Evolutionary conservation across 2,797 vertebrate species (phyloP), one percentile per base, ranked within the genome.

Genomic region (Hephaestus fuliginosus): DNA sequence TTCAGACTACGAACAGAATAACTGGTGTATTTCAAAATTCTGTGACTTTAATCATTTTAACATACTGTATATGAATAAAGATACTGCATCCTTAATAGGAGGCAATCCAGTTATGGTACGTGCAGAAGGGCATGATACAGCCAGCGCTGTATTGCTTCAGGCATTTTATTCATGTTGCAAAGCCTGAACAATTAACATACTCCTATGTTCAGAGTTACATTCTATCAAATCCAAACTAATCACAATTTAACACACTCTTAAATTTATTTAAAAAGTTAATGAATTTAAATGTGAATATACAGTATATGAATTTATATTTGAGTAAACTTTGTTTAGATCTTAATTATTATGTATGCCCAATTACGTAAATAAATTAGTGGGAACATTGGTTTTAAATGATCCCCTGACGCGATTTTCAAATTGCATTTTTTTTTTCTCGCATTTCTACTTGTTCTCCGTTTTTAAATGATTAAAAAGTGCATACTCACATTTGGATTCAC

Each of bases 31-130:
- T 55, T 61, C 8, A 49, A 48, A 61, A 65, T 39, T 17, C 2
- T 66, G 56, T 73, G 68, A 64, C 51, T 69, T 80, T 43, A 63
- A 74, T 76, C 25, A 62, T 12, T 46, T 5, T 30, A 41, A 58
- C 36, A 22, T 44, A 20, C 18, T 20, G 53, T n/a, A 48, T 28
- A 25, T 57, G 11, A 77, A 67, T 62, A n/a, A 67, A 53, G 30
- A 48, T 56, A 60, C 51, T 64, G 33, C 25, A 62, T 55, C 61
- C 4, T 7, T 17, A 63, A 28, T 11, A 15, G 28, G n/a, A 57
- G 30, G 17, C 49, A 41, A 18, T 10, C 5, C 9, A 5, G 8
- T 60, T 44, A 28, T 22, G 43, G 43, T 33, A 36, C 25, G 39
- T 46, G 39, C 9, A 25, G 28, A 33, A 12, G 18, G 20, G 7